Evolutionary conservation across 2,888 invertebrate species (phyloP), one percentile per base, ranked within the genome.

Genomic region (Dorcus parallelipipedus): DNA sequence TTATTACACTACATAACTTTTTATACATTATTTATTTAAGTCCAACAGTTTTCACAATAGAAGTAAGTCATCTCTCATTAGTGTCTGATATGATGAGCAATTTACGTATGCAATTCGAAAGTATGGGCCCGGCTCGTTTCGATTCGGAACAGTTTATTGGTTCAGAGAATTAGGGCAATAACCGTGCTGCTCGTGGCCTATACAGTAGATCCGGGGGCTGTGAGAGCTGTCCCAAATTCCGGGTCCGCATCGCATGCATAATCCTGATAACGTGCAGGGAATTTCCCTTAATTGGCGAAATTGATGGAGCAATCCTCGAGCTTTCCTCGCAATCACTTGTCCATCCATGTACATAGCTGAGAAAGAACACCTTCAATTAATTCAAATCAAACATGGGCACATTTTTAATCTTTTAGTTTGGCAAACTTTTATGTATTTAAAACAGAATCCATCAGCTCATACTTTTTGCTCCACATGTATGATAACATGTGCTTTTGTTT

Each of bases 341-440:
- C 95, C 96, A 75, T 96, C 95, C 97, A 97, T 97, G 76, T 96
- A 97, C 92, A 95, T 95, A 20, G 97, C 95, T 86, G 75, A 49
- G 74, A 75, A 54, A 64, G 49, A 53, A 76, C 9, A 47, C 33
- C 49, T 14, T 41, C 41, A 23, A 17, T 52, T 20, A 52, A 17
- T 38, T 50, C 9, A 52, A 20, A 14, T 9, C n/a, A 26, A n/a
- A 8, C 14, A 53, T 20, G 14, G 14, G 14, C 14, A 14, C 14
- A 14, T 14, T 14, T 14, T 14, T 14, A 14, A 14, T 14, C n/a
- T 43, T 9, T 8, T 20, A 2, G 7, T 43, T 43, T 43, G 20
- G 8, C 5, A 49, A 33, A 20, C 2, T 20, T 20, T 20, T 20
- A 20, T 20, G 20, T 20, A 20, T 20, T n/a, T n/a, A n/a, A n/a